phyloP scores from a whole-genome alignment of 1,140 invertebrate genomes.

The Dinoponera quadriceps region DNA sequence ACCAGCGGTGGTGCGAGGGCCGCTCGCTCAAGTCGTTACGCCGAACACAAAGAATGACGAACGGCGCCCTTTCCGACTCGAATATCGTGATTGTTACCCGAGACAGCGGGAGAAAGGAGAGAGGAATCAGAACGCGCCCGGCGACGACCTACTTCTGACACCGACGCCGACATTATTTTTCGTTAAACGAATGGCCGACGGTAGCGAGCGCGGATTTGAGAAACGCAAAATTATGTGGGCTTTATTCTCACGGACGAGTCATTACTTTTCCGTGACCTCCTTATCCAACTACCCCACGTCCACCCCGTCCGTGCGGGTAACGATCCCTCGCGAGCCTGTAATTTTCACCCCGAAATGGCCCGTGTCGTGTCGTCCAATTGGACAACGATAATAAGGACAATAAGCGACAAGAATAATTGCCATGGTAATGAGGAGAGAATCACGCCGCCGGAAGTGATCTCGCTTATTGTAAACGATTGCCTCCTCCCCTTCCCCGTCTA shows the following conservation, averaged over 20 bases:
- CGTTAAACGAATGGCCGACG: constrained; percentile 59
- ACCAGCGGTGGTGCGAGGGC: too few relatives aligned
- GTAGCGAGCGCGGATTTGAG: constrained; percentile 49
- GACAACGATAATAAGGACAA: constrained; percentile 69
- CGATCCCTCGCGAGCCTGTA: constrained; percentile 62
- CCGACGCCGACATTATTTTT: constrained; percentile 59
- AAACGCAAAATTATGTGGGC: constrained; percentile 64
- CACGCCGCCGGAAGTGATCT: constrained; percentile 48
- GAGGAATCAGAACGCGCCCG: background rate
- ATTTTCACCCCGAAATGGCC: constrained; percentile 63
- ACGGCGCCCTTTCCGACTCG: constrained; percentile 45
- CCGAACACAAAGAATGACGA: constrained; percentile 46
- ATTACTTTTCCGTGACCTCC: constrained; percentile 68
- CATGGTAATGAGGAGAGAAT: constrained; percentile 63
- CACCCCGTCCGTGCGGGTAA: constrained; percentile 43
- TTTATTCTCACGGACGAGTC: constrained; percentile 71
- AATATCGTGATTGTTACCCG: constrained; percentile 57
- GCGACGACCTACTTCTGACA: constrained; percentile 54
- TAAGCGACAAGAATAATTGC: constrained; percentile 68
- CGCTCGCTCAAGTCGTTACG: constrained; percentile 37
- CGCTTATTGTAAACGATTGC: constrained; percentile 51
- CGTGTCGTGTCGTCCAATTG: constrained; percentile 67
- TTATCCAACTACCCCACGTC: constrained; percentile 31
- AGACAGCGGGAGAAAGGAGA: background rate
- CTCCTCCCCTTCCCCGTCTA: constrained; percentile 10